These are phyloP conservation scores for Cistogaster globosa DNA, from an alignment of 2,888 invertebrate species.

Conservation along the genomic window DNA sequence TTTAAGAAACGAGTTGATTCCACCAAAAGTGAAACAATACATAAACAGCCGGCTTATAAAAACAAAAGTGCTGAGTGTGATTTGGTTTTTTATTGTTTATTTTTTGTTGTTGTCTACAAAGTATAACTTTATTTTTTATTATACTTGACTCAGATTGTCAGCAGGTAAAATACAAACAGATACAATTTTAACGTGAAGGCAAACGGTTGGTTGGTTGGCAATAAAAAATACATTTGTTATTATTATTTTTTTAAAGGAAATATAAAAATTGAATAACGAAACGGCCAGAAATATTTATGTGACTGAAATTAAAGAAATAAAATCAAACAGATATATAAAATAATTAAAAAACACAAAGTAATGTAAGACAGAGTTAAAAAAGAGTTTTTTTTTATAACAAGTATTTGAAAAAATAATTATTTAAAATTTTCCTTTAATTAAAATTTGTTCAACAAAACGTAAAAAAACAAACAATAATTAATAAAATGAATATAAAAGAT, in stretches of 20 bases:
- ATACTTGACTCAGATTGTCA: constrained; percentile 49
- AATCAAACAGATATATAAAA: constrained; percentile 4
- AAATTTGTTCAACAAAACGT: neutral
- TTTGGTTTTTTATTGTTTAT: neutral
- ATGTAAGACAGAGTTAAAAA: constrained; percentile 42
- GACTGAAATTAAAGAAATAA: constrained; percentile 12
- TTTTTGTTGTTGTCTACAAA: constrained; percentile 27
- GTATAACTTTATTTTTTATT: constrained; percentile 38
- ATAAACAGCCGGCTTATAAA: constrained; percentile 50
- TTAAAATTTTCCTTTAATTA: neutral
- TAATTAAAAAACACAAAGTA: constrained; percentile 9
- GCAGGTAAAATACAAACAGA: constrained; percentile 64
- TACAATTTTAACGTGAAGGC: constrained; percentile 66
- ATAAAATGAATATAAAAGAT: neutral
- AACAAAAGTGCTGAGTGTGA: constrained; percentile 49
- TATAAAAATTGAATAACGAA: constrained; percentile 24
- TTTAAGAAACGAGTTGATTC: constrained; percentile 34
- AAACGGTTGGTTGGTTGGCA: constrained; percentile 35
- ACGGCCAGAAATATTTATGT: neutral
- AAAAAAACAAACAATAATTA: too few species aligned
- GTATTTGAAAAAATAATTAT: neutral
- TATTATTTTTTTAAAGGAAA: neutral
- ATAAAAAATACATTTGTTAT: constrained; percentile 19
- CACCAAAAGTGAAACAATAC: constrained; percentile 23
- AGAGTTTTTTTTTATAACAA: constrained; percentile 10